These are phyloP conservation scores for Ictalurus punctatus DNA, from an alignment of 2,113 vertebrate species.

Conservation along the genomic window DNA sequence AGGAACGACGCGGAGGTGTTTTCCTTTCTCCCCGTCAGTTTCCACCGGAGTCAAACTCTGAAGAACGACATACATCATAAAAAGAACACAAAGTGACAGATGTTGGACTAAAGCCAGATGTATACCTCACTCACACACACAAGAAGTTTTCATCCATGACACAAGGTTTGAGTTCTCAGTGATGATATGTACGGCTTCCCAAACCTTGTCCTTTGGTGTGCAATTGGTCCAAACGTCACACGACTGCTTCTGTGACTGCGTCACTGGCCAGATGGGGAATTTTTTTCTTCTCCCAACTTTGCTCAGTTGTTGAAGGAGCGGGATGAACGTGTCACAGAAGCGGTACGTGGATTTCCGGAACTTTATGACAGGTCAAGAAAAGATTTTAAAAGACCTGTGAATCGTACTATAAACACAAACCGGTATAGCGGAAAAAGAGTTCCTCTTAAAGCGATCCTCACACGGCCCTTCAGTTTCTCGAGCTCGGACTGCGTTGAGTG, in stretches of 20 bases:
- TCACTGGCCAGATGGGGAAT: background rate
- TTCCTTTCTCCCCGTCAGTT: background rate
- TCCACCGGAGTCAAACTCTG: background rate
- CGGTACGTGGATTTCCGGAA: background rate
- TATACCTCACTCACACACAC: background rate
- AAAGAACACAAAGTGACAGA: background rate
- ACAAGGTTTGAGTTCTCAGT: too few species aligned
- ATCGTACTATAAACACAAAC: background rate
- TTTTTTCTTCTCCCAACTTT: background rate
- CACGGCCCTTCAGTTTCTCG: background rate
- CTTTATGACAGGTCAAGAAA: background rate
- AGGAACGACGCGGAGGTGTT: slow-evolving; percentile 12
- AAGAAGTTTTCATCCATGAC: background rate
- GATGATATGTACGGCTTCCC: background rate
- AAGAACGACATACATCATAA: too few species aligned
- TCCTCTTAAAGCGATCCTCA: background rate
- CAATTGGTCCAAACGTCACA: background rate
- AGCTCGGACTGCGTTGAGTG: background rate
- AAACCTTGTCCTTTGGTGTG: background rate
- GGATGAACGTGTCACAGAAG: background rate
- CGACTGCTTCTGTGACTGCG: background rate
- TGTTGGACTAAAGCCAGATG: background rate
- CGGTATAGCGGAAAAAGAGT: background rate
- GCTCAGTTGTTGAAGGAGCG: background rate
- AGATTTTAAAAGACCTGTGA: too few species aligned